Evolutionary conservation across 1,140 invertebrate genomes (phyloP), one percentile per base, ranked within the genome.

Genomic region (Zaprionus camerounensis): DNA sequence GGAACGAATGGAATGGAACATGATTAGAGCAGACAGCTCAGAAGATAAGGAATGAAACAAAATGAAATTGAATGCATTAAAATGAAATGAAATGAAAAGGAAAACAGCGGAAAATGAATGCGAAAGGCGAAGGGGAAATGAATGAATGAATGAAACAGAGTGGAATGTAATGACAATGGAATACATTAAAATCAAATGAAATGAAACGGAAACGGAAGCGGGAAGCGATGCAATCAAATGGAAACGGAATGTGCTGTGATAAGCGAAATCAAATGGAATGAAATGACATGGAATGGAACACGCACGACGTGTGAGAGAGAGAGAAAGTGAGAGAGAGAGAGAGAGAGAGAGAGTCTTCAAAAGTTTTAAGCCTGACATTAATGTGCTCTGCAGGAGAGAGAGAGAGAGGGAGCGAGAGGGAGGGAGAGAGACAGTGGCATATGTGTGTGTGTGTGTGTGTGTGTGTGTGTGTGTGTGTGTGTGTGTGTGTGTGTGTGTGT

Each of bases 381-480:
- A 56, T 56, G 53, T 31, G 24, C 26, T 56, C 46, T 51, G 46
- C 11, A 22, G 20, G 46, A 20, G 46, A 0, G 1, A 22, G 20
- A 1, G 41, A 46, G 41, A 11, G 13, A 17, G 20, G 20, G 41
- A 17, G 41, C 9, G 7, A 17, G 20, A 9, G 13, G 28, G 41
- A 46, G 1, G 2, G 5, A 31, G 7, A 3, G 2, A 49, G 13
- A 34, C 3, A 13, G 15, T 17, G 6, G 7, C 71, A 49, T 55
- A 31, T 41, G 13, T 41, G 28, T 41, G 5, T 17, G 24, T 46
- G 22, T 62, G 36, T 61, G 9, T 41, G 20, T 44, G 31, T 20
- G 20, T 61, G 9, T 41, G 20, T 44, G 31, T 20, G 20, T 44
- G 46, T 34, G 36, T 59, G 36, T 38, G 57, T 57, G n/a, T 61